Evolutionary conservation across 2,888 invertebrate species (phyloP).

Genomic region (Cephus rjabovi): DNA sequence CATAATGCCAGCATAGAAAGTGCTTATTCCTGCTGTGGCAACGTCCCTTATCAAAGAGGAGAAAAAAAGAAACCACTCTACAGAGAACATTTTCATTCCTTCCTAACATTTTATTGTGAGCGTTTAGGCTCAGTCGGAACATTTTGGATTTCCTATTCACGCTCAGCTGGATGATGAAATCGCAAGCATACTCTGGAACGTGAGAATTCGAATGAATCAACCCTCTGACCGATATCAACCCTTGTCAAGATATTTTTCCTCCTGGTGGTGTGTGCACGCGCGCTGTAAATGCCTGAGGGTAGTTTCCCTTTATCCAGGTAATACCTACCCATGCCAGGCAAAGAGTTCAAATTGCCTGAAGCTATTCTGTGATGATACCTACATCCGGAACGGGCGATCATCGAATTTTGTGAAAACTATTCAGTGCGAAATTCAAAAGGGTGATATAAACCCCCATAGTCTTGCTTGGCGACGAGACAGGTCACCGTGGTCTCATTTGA

Average conservation of each 20-base stretch:
- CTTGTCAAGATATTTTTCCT: background rate
- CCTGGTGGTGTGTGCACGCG: background rate
- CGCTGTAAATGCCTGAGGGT: background rate
- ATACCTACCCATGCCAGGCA: background rate
- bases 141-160: background rate
- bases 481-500: background rate
- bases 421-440: background rate
- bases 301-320: background rate
- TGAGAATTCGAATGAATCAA: background rate
- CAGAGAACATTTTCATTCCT: background rate
- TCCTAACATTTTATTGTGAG: background rate
- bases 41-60: background rate
- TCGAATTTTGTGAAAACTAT: background rate
- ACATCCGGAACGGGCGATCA: background rate
- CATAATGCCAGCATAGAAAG: background rate
- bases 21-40: background rate
- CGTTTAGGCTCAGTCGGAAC: background rate
- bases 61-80: background rate
- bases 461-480: background rate
- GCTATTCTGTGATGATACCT: background rate
- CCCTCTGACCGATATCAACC: background rate
- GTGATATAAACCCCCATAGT: background rate
- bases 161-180: background rate
- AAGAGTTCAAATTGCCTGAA: background rate
- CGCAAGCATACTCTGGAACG: background rate